Conservation (phyloP, 2,888 invertebrate genomes). For the Coelinius sp. region DNA sequence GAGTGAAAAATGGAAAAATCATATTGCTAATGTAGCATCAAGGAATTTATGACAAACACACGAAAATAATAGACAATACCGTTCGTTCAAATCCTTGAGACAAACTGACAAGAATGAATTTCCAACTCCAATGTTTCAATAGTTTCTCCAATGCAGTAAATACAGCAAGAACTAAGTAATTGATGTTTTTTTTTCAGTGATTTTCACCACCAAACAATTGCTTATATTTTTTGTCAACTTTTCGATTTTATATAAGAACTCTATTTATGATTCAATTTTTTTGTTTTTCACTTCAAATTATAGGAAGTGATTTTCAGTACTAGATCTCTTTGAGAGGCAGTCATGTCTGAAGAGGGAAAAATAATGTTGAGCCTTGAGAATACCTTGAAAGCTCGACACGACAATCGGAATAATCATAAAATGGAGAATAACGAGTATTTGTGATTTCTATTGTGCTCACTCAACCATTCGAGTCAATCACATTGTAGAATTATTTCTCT, state of each 20-base stretch:
- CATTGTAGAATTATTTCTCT: not conserved
- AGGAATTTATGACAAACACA: not conserved
- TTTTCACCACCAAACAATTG: slow-evolving; percentile 32
- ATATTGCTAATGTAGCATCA: slow-evolving; percentile 41
- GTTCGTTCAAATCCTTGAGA: slow-evolving; percentile 50
- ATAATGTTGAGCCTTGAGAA: not conserved
- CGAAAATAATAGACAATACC: slow-evolving; percentile 23
- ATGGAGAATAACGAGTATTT: not conserved
- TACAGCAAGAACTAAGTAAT: not conserved
- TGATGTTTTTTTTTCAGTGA: not conserved
- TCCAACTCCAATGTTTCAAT: not conserved
- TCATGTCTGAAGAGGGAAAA: not conserved
- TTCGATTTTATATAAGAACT: not conserved
- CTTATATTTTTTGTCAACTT: slow-evolving; percentile 10
- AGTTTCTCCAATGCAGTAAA: not conserved
- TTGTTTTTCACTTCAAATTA: not conserved
- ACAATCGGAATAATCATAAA: not conserved
- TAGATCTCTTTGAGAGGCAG: not conserved
- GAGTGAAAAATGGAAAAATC: slow-evolving; percentile 61
- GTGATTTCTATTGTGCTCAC: not conserved
- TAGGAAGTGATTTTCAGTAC: not conserved
- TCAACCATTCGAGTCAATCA: not conserved
- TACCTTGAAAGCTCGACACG: not conserved
- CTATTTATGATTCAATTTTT: not conserved
- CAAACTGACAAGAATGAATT: slow-evolving; percentile 59